Conservation (phyloP, 35 echinoderm and acorn worm genomes). For the Patiria miniata region DNA sequence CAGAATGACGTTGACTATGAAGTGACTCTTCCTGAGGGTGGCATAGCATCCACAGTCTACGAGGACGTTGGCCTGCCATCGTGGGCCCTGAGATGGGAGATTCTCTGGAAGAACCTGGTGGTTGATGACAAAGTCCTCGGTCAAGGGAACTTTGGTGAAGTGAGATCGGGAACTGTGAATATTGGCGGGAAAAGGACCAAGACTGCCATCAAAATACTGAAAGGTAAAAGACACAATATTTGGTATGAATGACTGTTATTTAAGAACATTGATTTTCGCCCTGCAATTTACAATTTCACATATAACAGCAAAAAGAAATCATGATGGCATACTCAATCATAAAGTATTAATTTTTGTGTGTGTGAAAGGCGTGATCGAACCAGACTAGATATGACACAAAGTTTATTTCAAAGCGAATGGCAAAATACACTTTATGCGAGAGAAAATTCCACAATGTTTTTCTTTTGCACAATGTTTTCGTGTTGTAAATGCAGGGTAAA, state of each 20-base stretch:
- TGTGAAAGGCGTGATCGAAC: neutral
- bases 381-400: too few species aligned
- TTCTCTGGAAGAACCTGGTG: neutral
- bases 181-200: neutral
- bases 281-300: too few species aligned
- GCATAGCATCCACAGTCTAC: neutral
- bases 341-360: neutral
- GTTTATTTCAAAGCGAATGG: neutral
- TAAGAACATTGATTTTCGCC: too few species aligned
- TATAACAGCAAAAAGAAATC: neutral
- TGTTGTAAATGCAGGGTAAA: too few species aligned
- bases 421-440: neutral
- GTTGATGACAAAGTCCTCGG: slow-evolving; percentile 35
- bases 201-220: slow-evolving; percentile 17
- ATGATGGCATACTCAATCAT: neutral
- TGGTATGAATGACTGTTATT: too few species aligned
- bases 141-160: slow-evolving; percentile 38
- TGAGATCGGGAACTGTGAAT: slow-evolving; percentile 20
- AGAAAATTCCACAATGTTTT: neutral
- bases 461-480: neutral
- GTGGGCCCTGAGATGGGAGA: slow-evolving; percentile 1
- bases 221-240: slow-evolving; percentile 7
- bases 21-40: neutral
- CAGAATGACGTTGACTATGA: neutral
- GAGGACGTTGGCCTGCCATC: slow-evolving; percentile 6